Evolutionary conservation across 2,797 vertebrate species (phyloP).

Genomic region (Melanotaenia parkinsoni): DNA sequence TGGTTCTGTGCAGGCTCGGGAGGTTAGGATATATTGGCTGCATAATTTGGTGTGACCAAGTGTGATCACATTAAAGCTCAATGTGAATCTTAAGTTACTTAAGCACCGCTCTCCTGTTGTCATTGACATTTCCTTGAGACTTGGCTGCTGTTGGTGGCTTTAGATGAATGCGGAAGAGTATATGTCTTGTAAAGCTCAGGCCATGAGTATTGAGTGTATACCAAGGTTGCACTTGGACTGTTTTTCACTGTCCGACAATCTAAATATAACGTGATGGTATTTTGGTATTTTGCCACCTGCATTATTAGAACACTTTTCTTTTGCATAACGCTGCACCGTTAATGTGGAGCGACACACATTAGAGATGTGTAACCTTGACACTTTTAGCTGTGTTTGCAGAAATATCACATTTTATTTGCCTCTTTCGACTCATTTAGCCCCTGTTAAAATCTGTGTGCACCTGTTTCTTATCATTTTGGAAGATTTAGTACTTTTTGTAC

Average conservation of each 20-base stretch:
- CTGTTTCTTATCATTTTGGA: background rate
- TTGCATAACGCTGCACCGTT: slow-evolving; percentile 42
- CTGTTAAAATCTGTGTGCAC: no score
- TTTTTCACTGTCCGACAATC: slow-evolving; percentile 63
- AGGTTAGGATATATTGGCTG: slow-evolving; percentile 16
- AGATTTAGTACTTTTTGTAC: background rate
- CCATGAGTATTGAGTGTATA: slow-evolving; percentile 65
- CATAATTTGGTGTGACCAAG: slow-evolving; percentile 7
- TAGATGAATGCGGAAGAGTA: slow-evolving; percentile 56
- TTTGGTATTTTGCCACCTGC: slow-evolving; percentile 79
- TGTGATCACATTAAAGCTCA: slow-evolving; percentile 37
- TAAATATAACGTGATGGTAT: slow-evolving; percentile 82
- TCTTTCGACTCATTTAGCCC: background rate
- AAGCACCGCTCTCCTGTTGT: slow-evolving; percentile 51
- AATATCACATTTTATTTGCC: background rate
- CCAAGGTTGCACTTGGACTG: slow-evolving; percentile 75
- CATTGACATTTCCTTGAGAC: slow-evolving; percentile 77
- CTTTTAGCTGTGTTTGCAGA: background rate
- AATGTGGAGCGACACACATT: slow-evolving; percentile 17
- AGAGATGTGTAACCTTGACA: slow-evolving; percentile 25
- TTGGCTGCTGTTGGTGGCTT: slow-evolving; percentile 70
- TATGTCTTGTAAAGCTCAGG: slow-evolving; percentile 71
- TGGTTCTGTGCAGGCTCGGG: slow-evolving; percentile 34
- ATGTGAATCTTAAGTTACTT: slow-evolving; percentile 54
- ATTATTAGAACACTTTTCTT: slow-evolving; percentile 70